Evolutionary conservation across 2,113 vertebrate species (phyloP).

Genomic region (Dolichallabes microphthalmus): DNA sequence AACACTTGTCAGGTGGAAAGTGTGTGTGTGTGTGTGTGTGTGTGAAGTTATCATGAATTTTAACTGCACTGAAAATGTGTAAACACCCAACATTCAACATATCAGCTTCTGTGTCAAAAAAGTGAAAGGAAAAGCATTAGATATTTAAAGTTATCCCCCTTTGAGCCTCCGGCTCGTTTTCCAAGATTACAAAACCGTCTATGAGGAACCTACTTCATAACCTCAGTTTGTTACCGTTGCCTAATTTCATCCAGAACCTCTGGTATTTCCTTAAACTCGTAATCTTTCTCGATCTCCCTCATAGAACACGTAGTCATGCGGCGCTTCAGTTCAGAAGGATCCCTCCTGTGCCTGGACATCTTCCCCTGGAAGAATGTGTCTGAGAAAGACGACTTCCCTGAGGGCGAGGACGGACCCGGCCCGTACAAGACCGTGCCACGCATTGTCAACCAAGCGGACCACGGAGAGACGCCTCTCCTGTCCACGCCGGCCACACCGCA

Average conservation of each 20-base stretch:
- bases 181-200: constrained; percentile 1
- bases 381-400: constrained; percentile 13
- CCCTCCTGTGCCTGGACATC: constrained; percentile 68
- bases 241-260: background rate
- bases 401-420: background rate
- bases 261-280: background rate
- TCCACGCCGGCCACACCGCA: background rate
- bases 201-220: background rate
- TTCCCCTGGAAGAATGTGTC: constrained; percentile 56
- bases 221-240: background rate
- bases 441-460: background rate
- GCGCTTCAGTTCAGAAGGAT: constrained; percentile 72
- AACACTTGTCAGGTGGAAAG: background rate
- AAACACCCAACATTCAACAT: background rate
- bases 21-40: background rate
- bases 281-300: background rate
- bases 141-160: background rate
- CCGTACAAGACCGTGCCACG: constrained; percentile 24
- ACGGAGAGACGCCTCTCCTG: background rate
- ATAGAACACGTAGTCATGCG: constrained; percentile 60
- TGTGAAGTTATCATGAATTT: background rate
- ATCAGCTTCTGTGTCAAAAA: background rate
- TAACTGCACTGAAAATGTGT: background rate
- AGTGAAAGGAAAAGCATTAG: background rate
- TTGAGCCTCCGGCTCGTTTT: background rate